Conservation (phyloP, 1,140 invertebrate genomes). For the Philopotamus ludificatus region DNA sequence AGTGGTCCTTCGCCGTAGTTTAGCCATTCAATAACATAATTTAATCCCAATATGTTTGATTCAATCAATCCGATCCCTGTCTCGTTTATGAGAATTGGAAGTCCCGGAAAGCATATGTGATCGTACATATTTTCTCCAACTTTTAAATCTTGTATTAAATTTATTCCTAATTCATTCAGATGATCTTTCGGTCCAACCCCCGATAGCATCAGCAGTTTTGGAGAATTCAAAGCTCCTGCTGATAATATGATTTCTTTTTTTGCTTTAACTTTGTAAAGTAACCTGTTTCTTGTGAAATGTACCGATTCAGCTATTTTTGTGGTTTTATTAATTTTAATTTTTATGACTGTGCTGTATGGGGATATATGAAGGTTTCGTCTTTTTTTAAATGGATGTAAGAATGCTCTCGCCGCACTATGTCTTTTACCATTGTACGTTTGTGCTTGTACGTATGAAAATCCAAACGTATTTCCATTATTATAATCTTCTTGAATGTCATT, state of each 20-base stretch:
- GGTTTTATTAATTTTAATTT: conserved; percentile 65
- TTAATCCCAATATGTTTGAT: conserved; percentile 45
- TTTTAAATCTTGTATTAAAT: conserved; percentile 58
- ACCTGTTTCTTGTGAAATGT: conserved; percentile 53
- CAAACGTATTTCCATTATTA: conserved; percentile 63
- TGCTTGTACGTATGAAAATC: conserved; percentile 47
- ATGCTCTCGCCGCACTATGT: conserved; percentile 51
- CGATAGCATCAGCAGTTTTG: conserved; percentile 69
- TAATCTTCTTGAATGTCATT: conserved; percentile 52
- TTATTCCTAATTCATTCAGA: conserved; percentile 60
- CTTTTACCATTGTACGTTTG: conserved; percentile 54
- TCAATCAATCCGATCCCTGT: conserved; percentile 49
- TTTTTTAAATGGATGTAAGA: conserved; percentile 53
- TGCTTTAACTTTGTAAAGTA: conserved; percentile 51
- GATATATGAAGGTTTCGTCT: conserved; percentile 59
- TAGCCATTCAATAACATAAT: conserved; percentile 48
- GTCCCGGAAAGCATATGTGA: conserved; percentile 48
- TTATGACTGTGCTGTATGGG: conserved; percentile 58
- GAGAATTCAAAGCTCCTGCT: conserved; percentile 60
- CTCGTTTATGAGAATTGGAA: conserved; percentile 50
- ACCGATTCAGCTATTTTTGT: conserved; percentile 59
- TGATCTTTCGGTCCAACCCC: conserved; percentile 71
- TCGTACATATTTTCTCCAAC: conserved; percentile 67
- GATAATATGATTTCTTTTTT: conserved; percentile 65
- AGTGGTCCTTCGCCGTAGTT: conserved; percentile 56